Evolutionary conservation across 2,113 vertebrate species (phyloP).

Genomic region (Cebidichthys violaceus): DNA sequence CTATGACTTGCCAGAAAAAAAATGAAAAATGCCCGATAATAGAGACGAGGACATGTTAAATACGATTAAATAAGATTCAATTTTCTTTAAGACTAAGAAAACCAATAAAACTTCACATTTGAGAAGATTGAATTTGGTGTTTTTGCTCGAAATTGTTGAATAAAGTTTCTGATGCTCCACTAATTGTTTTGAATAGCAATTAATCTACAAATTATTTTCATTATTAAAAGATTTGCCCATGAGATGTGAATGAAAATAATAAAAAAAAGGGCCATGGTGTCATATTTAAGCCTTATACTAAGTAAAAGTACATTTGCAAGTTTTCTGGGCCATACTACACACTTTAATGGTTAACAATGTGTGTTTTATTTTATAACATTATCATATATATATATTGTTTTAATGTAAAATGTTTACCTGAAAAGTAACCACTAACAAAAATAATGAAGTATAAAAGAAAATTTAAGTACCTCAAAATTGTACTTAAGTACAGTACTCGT

Average conservation of each 20-base stretch:
- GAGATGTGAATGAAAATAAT: background rate
- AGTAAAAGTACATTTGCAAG: no score
- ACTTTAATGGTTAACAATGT: no score
- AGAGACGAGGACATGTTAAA: background rate
- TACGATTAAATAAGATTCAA: background rate
- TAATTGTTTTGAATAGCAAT: background rate
- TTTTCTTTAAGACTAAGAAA: background rate
- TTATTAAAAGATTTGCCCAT: background rate
- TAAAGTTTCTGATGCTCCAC: background rate
- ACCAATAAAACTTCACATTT: background rate
- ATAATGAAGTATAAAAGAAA: background rate
- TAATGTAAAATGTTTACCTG: background rate
- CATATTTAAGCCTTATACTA: background rate
- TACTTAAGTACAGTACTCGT: background rate
- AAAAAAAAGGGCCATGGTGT: background rate
- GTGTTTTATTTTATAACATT: background rate
- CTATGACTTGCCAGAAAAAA: background rate
- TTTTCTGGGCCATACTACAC: no score
- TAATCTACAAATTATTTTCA: background rate
- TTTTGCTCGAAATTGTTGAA: background rate
- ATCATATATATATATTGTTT: background rate
- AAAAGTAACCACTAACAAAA: background rate
- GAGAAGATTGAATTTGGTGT: background rate
- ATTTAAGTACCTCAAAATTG: no score
- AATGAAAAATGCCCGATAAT: background rate